Evolutionary conservation across 2,113 vertebrate species (phyloP), one percentile per base, ranked within the genome.

Genomic region (Ammodytes marinus): DNA sequence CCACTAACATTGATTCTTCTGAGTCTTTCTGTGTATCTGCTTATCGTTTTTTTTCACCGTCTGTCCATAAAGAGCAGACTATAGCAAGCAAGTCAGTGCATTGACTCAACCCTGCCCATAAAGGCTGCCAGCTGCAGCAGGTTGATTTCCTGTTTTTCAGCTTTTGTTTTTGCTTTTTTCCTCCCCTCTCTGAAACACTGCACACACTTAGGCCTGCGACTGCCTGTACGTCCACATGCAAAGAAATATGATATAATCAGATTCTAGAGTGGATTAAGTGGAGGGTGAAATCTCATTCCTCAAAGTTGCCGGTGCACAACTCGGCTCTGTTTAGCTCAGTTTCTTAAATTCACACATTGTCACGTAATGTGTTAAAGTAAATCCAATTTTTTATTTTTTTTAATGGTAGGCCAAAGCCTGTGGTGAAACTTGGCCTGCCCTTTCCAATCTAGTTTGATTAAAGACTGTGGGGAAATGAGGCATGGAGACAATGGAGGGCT

Each of bases 121-220:
- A 69, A 42, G 6, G 43, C 73, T 83, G 74, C 79, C 80, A 79
- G 59, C 65, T 81, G 53, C 71, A 78, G 84, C 74, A 68, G 70
- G 46, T 88, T 79, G 59, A 88, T 79, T 89, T 94, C 89, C 90
- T 91, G 87, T 90, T 92, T 86, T 91, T 82, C 75, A 58, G 49
- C 43, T 49, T 61, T 66, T 10, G 58, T 83, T 54, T 39, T 69
- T 54, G 7, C 19, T 59, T 58, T 10, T 47, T 68, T 40, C 15
- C 67, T 42, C 40, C 6, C 37, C 14, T 65, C 39, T 52, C 39
- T 72, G 42, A 80, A 80, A 71, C 79, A 54, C 54, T 65, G n/a
- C 70, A 47, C 12, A 4, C 55, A 59, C 46, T 54, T 8, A 63
- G 11, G 2, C 17, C 35, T 61, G 40, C 68, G 40, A 2, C 65